Conservation (phyloP, 2,113 vertebrate genomes). For the Clarias magur region DNA sequence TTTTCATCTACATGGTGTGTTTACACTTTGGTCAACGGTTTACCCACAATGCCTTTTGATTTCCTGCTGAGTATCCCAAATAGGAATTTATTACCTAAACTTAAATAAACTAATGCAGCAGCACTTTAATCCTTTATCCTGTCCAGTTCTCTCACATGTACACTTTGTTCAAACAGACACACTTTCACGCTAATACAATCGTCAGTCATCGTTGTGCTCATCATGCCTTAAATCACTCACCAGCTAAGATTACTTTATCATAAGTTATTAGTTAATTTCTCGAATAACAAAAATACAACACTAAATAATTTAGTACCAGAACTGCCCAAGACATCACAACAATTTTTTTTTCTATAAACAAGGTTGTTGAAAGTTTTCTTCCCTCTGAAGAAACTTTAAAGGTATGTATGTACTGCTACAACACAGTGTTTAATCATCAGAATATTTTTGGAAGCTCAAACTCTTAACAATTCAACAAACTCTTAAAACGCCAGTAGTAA, state of each 20-base stretch:
- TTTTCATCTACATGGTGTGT: background rate
- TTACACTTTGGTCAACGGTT: background rate
- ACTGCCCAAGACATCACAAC: background rate
- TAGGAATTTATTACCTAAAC: background rate
- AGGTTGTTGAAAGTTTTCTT: background rate
- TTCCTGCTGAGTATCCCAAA: background rate
- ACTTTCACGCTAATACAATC: background rate
- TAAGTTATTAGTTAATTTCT: background rate
- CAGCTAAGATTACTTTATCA: background rate
- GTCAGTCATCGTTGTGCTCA: background rate
- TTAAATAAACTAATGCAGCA: background rate
- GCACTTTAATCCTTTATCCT: background rate
- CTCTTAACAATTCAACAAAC: background rate
- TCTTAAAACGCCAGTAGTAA: background rate
- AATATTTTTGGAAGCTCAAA: background rate
- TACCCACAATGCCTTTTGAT: background rate
- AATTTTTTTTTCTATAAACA: too few species aligned
- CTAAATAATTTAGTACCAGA: background rate
- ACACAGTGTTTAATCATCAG: background rate
- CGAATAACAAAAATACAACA: background rate
- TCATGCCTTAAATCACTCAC: background rate
- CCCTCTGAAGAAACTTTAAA: background rate
- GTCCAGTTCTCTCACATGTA: background rate
- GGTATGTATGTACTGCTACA: background rate
- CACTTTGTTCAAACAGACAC: background rate